Evolutionary conservation across 2,797 vertebrate genomes (phyloP).

Genomic region (Pterois miles): DNA sequence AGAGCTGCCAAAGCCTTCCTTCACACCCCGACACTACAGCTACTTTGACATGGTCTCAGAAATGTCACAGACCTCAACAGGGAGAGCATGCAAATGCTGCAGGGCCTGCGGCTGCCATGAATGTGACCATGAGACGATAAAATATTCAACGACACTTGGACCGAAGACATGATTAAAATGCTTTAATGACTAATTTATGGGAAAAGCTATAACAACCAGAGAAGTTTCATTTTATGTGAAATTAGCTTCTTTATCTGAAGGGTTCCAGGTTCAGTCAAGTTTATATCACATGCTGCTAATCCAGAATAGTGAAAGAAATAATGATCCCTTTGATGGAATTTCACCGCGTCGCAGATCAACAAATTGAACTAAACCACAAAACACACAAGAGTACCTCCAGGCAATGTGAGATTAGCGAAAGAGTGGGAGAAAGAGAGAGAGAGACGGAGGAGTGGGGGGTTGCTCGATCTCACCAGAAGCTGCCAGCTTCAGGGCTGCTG

Average conservation of each 20-base stretch:
- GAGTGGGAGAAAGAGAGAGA: background rate
- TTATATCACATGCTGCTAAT: conserved; percentile 36
- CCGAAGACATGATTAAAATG: conserved; percentile 27
- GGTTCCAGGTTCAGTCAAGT: conserved; percentile 18
- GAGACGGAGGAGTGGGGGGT: background rate
- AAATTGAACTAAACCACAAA: conserved; percentile 35
- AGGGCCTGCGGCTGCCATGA: conserved; percentile 43
- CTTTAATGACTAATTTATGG: conserved; percentile 24
- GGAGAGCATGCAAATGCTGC: conserved; percentile 47
- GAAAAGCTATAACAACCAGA: conserved; percentile 10
- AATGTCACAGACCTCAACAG: conserved; percentile 64
- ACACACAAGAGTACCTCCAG: conserved; percentile 43
- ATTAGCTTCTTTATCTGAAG: background rate
- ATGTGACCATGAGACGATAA: conserved; percentile 21
- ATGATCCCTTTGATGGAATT: conserved; percentile 43
- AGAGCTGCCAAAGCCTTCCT: conserved; percentile 67
- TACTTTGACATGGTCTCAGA: conserved; percentile 66
- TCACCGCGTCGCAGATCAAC: conserved; percentile 21
- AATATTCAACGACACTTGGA: conserved; percentile 28
- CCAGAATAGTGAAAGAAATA: conserved; percentile 39
- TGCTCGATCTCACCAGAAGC: conserved; percentile 4
- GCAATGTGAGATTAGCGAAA: conserved; percentile 35
- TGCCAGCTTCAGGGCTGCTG: conserved; percentile 3
- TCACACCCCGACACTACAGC: conserved; percentile 65
- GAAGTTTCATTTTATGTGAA: conserved; percentile 17